Conservation (phyloP, 2,113 vertebrate species). For the Xerus inauris region DNA sequence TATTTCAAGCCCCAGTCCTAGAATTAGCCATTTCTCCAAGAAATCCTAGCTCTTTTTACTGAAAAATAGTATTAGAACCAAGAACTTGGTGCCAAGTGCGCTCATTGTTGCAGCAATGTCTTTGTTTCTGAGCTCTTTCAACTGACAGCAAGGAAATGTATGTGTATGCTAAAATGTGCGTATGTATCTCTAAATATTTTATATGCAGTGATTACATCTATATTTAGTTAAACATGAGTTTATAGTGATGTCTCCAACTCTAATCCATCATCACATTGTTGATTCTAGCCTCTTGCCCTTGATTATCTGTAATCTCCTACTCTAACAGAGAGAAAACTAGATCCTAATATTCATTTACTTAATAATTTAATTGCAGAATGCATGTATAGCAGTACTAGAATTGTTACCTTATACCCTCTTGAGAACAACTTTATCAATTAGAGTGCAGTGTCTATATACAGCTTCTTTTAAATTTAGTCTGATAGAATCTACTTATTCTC, state of each 20-base stretch:
- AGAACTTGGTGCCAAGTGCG: background rate
- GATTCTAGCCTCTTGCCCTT: background rate
- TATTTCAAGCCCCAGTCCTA: background rate
- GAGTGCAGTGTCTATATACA: background rate
- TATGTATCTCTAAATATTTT: background rate
- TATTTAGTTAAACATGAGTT: background rate
- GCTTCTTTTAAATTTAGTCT: background rate
- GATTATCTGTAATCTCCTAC: background rate
- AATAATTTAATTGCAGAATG: background rate
- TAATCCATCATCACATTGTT: background rate
- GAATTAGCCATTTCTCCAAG: background rate
- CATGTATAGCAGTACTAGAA: background rate
- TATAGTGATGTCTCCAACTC: background rate
- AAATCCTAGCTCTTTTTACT: background rate
- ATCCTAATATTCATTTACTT: background rate
- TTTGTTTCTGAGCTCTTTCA: background rate
- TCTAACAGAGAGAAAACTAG: background rate
- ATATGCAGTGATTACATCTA: background rate
- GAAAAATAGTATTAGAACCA: background rate
- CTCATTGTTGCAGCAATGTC: background rate
- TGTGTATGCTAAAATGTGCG: background rate
- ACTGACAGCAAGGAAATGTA: background rate
- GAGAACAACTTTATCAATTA: background rate
- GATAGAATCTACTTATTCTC: background rate
- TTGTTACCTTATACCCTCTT: background rate